These are phyloP conservation scores for Cerceris ruficornis DNA, from an alignment of 2,888 invertebrate genomes.

Conservation along the genomic window DNA sequence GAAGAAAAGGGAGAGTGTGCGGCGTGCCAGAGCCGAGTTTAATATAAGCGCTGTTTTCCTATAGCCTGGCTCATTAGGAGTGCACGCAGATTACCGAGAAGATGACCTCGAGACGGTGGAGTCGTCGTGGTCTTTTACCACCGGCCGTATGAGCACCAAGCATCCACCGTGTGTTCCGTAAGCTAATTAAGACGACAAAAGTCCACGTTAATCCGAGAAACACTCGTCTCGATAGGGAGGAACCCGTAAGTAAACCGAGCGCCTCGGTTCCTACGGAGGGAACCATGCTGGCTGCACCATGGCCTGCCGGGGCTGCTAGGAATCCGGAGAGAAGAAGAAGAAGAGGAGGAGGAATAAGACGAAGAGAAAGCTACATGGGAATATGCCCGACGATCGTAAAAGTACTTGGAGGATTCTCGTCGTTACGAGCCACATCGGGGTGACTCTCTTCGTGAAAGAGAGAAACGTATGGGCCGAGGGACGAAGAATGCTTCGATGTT, in stretches of 20 bases:
- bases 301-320: conserved; percentile 16
- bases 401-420: conserved; percentile 6
- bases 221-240: conserved; percentile 64
- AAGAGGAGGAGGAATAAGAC: conserved; percentile 11
- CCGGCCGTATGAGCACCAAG: conserved; percentile 60
- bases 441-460: background rate
- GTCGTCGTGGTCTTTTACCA: conserved; percentile 62
- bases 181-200: conserved; percentile 79
- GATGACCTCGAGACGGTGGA: conserved; percentile 70
- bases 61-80: conserved; percentile 70
- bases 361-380: conserved; percentile 3
- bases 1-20: conserved; percentile 53
- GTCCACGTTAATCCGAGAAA: conserved; percentile 73
- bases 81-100: conserved; percentile 72
- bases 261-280: conserved; percentile 6
- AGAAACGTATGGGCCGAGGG: background rate
- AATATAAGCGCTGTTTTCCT: conserved; percentile 70
- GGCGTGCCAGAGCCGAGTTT: conserved; percentile 67
- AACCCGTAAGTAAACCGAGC: conserved; percentile 47
- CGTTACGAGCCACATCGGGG: background rate
- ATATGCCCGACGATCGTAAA: conserved; percentile 17
- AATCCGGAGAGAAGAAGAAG: conserved; percentile 37
- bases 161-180: conserved; percentile 67
- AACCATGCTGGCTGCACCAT: background rate
- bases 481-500: background rate